A percentile compares a stretch with the other conserved stretches of the same genome.
Evolutionary conservation across 2,888 invertebrate genomes (phyloP).

Genomic region (Acleris emargana): DNA sequence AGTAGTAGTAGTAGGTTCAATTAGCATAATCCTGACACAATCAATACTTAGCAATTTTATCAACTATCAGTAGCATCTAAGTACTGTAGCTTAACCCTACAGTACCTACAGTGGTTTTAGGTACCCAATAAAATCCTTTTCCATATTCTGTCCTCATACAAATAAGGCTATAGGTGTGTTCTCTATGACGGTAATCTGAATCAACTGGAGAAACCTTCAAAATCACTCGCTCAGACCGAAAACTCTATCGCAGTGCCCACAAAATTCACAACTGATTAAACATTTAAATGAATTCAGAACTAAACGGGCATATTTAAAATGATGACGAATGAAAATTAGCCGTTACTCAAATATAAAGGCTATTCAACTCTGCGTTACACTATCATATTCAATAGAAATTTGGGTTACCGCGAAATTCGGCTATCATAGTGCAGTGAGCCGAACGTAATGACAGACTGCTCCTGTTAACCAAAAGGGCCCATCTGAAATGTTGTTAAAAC

Average conservation of each 20-base stretch:
- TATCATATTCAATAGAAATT: conserved; percentile 66
- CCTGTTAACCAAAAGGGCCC: no score
- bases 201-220: background rate
- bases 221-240: conserved; percentile 5
- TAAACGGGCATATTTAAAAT: conserved; percentile 47
- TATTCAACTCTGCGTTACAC: conserved; percentile 54
- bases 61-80: no score
- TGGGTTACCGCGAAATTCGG: conserved; percentile 74
- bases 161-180: no score
- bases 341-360: conserved; percentile 62
- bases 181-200: background rate
- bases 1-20: no score
- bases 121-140: no score
- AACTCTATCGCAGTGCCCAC: conserved; percentile 8
- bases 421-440: conserved; percentile 68
- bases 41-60: no score
- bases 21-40: no score
- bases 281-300: conserved; percentile 26
- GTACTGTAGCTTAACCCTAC: no score
- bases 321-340: conserved; percentile 57
- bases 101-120: no score
- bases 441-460: conserved; percentile 57
- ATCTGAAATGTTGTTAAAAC: no score
- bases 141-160: no score
- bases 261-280: conserved; percentile 21